A percentile compares a stretch with the other conserved stretches of the same genome.
Conservation (phyloP, 2,113 vertebrate species). For the Butorides virescens region DNA sequence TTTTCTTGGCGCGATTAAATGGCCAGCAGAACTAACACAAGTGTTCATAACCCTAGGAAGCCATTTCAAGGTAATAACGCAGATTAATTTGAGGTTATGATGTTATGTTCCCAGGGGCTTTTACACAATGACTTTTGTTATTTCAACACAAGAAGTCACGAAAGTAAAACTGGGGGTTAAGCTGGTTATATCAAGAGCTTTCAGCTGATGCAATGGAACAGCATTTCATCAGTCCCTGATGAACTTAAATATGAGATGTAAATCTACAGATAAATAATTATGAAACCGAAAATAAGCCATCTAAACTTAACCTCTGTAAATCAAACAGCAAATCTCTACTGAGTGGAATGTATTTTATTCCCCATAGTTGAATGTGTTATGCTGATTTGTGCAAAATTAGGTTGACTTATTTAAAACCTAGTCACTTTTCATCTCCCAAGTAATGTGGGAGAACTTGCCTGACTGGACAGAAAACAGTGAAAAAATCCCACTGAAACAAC, state of each 20-base stretch:
- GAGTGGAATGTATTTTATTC: slow-evolving; percentile 12
- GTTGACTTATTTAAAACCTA: slow-evolving; percentile 32
- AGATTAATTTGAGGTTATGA: neutral
- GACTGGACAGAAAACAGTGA: slow-evolving; percentile 47
- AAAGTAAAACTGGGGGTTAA: slow-evolving; percentile 7
- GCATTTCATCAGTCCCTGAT: slow-evolving; percentile 27
- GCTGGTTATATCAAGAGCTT: neutral
- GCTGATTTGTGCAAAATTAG: neutral
- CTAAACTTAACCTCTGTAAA: neutral
- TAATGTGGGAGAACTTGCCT: slow-evolving; percentile 62
- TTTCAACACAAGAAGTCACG: neutral
- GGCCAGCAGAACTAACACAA: neutral
- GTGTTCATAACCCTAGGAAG: neutral
- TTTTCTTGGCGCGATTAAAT: neutral
- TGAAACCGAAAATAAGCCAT: neutral
- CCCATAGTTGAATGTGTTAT: neutral
- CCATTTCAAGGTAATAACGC: neutral
- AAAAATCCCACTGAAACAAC: slow-evolving; percentile 61
- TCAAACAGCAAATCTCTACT: neutral
- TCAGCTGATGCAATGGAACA: slow-evolving; percentile 41
- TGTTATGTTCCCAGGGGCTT: neutral
- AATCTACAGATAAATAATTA: slow-evolving; percentile 5
- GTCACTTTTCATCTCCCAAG: slow-evolving; percentile 23
- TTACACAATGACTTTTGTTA: slow-evolving; percentile 18
- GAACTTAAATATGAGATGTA: neutral